Evolutionary conservation across 2,888 invertebrate species (phyloP).

Genomic region (Xestia xanthographa): DNA sequence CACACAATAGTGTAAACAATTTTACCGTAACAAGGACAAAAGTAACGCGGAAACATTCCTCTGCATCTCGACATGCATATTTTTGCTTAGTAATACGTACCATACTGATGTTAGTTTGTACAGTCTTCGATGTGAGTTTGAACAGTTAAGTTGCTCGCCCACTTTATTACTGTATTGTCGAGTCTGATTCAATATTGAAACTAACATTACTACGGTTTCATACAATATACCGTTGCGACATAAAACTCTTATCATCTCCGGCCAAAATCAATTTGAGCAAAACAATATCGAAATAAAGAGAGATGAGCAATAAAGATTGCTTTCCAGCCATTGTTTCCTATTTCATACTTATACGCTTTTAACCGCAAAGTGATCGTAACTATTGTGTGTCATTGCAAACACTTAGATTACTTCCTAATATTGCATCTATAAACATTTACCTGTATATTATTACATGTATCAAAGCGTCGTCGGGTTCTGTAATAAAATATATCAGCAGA

Average conservation of each 20-base stretch:
- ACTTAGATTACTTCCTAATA: conserved; percentile 57
- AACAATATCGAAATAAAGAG: conserved; percentile 82
- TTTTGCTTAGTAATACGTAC: conserved; percentile 74
- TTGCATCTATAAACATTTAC: conserved; percentile 39
- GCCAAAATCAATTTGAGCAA: conserved; percentile 84
- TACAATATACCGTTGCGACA: conserved; percentile 82
- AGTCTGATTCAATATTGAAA: conserved; percentile 83
- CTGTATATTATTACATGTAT: conserved; percentile 38
- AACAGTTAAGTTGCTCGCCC: conserved; percentile 74
- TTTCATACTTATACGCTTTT: conserved; percentile 75
- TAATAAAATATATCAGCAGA: conserved; percentile 55
- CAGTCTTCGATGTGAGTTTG: conserved; percentile 68
- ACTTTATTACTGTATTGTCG: conserved; percentile 73
- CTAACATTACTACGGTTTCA: conserved; percentile 81
- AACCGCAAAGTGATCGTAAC: conserved; percentile 73
- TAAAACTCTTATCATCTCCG: conserved; percentile 84
- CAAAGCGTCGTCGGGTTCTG: conserved; percentile 23
- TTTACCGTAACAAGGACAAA: conserved; percentile 75
- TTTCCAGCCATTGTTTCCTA: conserved; percentile 83
- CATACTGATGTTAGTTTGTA: conserved; percentile 57
- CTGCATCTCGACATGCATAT: conserved; percentile 72
- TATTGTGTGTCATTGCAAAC: conserved; percentile 50
- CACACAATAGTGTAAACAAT: conserved; percentile 76
- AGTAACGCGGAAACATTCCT: conserved; percentile 76
- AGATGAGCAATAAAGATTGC: conserved; percentile 85